Conservation (phyloP, 2,888 invertebrate species). For the Anoplius nigerrimus region DNA sequence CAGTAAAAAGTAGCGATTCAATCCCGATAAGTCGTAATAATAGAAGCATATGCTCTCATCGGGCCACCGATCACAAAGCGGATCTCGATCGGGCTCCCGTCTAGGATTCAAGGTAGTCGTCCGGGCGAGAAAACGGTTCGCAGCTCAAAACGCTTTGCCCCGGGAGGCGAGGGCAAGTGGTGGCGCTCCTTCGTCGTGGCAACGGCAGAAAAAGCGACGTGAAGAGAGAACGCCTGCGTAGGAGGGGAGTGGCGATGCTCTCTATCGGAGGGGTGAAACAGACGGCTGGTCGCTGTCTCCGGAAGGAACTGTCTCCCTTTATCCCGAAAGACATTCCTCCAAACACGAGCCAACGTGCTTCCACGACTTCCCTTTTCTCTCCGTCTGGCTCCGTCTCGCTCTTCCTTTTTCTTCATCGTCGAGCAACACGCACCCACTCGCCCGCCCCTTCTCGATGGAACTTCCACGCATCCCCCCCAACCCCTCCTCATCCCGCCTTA, state of each 20-base stretch:
- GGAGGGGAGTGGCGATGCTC: conserved; percentile 11
- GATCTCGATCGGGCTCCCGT: too few species aligned
- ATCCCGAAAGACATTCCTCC: conserved; percentile 54
- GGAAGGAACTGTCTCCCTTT: conserved; percentile 65
- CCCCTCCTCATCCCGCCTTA: conserved; percentile 48
- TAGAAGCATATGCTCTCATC: too few species aligned
- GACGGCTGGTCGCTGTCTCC: conserved; percentile 61
- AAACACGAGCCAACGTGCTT: conserved; percentile 55
- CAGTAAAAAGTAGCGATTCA: too few species aligned
- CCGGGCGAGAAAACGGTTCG: neutral
- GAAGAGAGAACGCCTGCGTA: conserved; percentile 32
- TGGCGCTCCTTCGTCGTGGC: conserved; percentile 20
- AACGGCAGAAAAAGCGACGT: conserved; percentile 28
- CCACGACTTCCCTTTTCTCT: conserved; percentile 24
- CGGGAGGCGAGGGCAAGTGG: conserved; percentile 28
- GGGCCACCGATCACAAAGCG: too few species aligned
- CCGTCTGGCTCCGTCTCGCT: conserved; percentile 17
- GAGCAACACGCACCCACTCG: neutral
- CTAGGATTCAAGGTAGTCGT: neutral
- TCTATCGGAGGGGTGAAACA: conserved; percentile 37
- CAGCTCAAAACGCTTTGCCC: conserved; percentile 2
- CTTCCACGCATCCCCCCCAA: conserved; percentile 34
- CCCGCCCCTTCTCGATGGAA: neutral
- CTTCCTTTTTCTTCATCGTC: conserved; percentile 25
- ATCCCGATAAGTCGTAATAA: too few species aligned